phyloP scores from a whole-genome alignment of 2,888 invertebrate species.

The Lasioglossum pauxillum region DNA sequence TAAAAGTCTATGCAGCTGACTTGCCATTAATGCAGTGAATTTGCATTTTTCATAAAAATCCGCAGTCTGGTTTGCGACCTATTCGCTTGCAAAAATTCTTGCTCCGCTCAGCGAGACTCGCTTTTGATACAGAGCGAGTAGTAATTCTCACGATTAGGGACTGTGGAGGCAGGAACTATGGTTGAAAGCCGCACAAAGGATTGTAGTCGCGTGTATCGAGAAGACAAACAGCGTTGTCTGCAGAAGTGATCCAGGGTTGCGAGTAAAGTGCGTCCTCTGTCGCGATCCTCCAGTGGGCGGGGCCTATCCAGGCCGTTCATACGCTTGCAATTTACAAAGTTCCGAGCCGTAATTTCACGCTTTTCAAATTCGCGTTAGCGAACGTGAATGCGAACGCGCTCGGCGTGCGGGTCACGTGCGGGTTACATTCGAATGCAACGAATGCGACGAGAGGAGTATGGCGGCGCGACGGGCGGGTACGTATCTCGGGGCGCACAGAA shows the following conservation, averaged over 20 bases:
- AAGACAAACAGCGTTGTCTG: background rate
- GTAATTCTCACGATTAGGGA: too few species aligned
- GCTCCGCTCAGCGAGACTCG: too few species aligned
- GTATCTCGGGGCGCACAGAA: background rate
- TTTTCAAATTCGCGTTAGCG: constrained; percentile 23
- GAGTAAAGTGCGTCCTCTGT: background rate
- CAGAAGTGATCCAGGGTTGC: too few species aligned
- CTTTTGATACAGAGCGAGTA: too few species aligned
- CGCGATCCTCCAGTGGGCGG: background rate
- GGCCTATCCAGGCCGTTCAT: background rate
- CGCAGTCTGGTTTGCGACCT: too few species aligned
- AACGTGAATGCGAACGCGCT: background rate
- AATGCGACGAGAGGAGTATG: background rate
- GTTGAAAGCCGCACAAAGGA: too few species aligned
- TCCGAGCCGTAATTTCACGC: constrained; percentile 31
- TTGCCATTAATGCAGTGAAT: too few species aligned
- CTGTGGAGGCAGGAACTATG: too few species aligned
- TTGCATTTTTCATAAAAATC: too few species aligned
- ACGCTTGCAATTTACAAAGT: constrained; percentile 6
- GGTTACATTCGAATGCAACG: constrained; percentile 18
- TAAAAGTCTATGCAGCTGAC: too few species aligned
- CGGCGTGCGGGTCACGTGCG: constrained; percentile 40
- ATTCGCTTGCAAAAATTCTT: too few species aligned
- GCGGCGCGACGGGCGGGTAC: background rate
- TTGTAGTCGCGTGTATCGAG: background rate